Percentiles rank a stretch among this genome's conserved stretches.
These are phyloP conservation scores for Eupithecia dodoneata DNA, from an alignment of 2,888 invertebrate species.

Conservation along the genomic window DNA sequence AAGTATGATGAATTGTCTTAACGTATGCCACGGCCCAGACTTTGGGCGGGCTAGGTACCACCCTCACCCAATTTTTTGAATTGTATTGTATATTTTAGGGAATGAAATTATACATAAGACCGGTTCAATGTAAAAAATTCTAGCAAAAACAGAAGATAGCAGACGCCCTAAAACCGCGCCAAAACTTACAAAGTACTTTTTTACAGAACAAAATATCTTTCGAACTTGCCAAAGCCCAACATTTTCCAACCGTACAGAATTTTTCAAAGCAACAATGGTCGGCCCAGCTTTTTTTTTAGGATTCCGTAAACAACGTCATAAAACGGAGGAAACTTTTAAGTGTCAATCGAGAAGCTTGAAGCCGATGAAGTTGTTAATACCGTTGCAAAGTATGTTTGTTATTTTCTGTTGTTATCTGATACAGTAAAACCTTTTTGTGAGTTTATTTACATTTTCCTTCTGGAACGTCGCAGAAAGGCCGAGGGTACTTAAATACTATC, in stretches of 20 bases:
- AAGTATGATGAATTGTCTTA: no score
- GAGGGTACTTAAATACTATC: neutral
- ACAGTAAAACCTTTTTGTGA: slow-evolving; percentile 31
- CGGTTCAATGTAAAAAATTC: neutral
- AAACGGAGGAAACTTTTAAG: slow-evolving; percentile 42
- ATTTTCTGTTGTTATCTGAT: slow-evolving; percentile 29
- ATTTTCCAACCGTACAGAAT: slow-evolving; percentile 35
- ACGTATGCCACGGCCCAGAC: no score
- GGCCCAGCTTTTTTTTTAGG: slow-evolving; percentile 40
- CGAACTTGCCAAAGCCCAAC: slow-evolving; percentile 37
- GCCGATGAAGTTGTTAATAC: slow-evolving; percentile 34
- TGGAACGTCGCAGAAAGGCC: slow-evolving; percentile 12
- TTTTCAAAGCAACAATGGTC: slow-evolving; percentile 41
- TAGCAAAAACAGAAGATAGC: slow-evolving; percentile 2
- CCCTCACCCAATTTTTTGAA: no score
- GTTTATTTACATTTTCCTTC: slow-evolving; percentile 29
- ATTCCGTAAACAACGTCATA: slow-evolving; percentile 44
- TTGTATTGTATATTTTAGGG: neutral
- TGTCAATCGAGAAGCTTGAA: slow-evolving; percentile 42
- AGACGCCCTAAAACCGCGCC: slow-evolving; percentile 3
- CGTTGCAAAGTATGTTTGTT: slow-evolving; percentile 28
- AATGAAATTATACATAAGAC: neutral
- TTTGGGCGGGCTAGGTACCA: neutral
- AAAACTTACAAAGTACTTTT: slow-evolving; percentile 28
- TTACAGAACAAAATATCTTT: slow-evolving; percentile 30